A percentile compares a stretch with the other conserved stretches of the same genome.
phyloP scores from a whole-genome alignment of 2,113 vertebrate species.

The Scolopax mira region DNA sequence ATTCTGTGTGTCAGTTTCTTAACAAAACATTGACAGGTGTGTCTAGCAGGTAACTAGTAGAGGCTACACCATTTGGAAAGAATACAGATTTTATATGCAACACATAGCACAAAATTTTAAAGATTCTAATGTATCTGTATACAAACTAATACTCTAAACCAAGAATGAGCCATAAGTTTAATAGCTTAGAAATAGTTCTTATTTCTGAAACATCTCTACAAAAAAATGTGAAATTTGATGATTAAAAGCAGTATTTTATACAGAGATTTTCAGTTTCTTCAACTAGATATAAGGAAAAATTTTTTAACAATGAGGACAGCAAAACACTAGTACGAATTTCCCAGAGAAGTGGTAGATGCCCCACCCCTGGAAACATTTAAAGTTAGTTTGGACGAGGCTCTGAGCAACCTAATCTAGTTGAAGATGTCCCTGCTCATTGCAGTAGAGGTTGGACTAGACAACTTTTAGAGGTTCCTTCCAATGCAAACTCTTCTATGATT shows the following conservation, averaged over 20 bases:
- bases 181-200: neutral
- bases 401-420: neutral
- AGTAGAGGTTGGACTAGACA: neutral
- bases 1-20: neutral
- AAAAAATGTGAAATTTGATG: neutral
- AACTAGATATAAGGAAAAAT: neutral
- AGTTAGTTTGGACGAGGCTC: neutral
- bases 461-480: neutral
- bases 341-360: neutral
- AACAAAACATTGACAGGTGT: neutral
- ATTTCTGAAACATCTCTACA: neutral
- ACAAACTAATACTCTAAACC: neutral
- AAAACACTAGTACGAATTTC: neutral
- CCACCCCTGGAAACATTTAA: neutral
- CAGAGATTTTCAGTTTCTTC: neutral
- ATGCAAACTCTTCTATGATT: neutral
- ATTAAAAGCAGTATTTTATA: neutral
- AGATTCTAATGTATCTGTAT: neutral
- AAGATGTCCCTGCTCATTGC: neutral
- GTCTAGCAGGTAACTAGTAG: neutral
- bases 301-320: neutral
- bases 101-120: neutral
- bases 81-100: neutral
- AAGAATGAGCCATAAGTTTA: neutral
- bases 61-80: neutral